Conservation (phyloP, 2,888 invertebrate species). For the Allophyes oxyacanthae region DNA sequence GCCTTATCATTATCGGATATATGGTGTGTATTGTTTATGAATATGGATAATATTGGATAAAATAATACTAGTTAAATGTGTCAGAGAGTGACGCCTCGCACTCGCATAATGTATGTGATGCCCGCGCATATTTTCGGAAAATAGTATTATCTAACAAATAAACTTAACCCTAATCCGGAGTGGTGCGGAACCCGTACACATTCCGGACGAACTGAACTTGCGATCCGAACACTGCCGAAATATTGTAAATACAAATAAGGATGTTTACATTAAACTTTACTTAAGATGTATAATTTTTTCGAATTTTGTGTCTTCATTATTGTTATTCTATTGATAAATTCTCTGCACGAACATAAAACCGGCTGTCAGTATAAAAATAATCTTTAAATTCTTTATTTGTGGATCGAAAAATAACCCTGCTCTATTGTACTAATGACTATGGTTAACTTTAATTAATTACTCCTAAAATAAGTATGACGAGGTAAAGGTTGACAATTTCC, state of each 20-base stretch:
- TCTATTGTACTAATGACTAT: slow-evolving; percentile 89
- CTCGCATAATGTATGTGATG: slow-evolving; percentile 59
- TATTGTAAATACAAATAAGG: slow-evolving; percentile 78
- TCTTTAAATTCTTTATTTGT: slow-evolving; percentile 85
- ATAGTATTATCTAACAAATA: slow-evolving; percentile 85
- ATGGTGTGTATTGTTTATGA: slow-evolving; percentile 49
- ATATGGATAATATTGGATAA: slow-evolving; percentile 53
- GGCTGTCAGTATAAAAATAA: slow-evolving; percentile 89
- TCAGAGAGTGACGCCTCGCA: slow-evolving; percentile 67
- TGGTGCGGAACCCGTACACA: slow-evolving; percentile 52
- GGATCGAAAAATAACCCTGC: slow-evolving; percentile 90
- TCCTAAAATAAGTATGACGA: slow-evolving; percentile 87
- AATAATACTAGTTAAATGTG: slow-evolving; percentile 37
- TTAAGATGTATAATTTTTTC: slow-evolving; percentile 81
- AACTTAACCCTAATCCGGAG: slow-evolving; percentile 85
- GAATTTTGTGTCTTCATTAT: slow-evolving; percentile 79
- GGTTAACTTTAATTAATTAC: slow-evolving; percentile 88
- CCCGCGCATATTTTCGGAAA: slow-evolving; percentile 80
- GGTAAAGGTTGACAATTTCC: slow-evolving; percentile 87
- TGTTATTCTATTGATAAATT: slow-evolving; percentile 81
- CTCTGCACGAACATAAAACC: slow-evolving; percentile 87
- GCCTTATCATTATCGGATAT: slow-evolving; percentile 57
- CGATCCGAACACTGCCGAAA: slow-evolving; percentile 84
- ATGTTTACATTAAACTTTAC: slow-evolving; percentile 81
- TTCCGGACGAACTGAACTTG: slow-evolving; percentile 79